Evolutionary conservation across 1,140 invertebrate species (phyloP).

Genomic region (Drosophila lacertosa): DNA sequence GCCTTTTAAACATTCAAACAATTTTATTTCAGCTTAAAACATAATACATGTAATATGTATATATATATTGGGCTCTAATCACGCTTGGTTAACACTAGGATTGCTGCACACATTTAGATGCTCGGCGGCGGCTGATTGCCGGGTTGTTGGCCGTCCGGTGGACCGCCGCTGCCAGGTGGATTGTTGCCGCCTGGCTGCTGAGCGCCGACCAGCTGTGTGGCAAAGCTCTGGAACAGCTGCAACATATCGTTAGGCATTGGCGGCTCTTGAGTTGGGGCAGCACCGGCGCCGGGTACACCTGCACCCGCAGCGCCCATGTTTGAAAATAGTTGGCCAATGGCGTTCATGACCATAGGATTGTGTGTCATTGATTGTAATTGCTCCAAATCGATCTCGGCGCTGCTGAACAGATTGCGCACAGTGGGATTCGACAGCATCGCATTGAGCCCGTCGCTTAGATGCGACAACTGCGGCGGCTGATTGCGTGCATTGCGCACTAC

Average conservation of each 20-base stretch:
- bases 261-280: conserved; percentile 25
- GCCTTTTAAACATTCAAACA: conserved; percentile 60
- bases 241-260: conserved; percentile 72
- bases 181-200: conserved; percentile 31
- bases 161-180: conserved; percentile 25
- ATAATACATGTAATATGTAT: background rate
- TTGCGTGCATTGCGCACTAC: conserved; percentile 89
- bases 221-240: conserved; percentile 71
- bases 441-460: conserved; percentile 65
- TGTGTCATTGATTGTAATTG: conserved; percentile 73
- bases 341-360: conserved; percentile 74
- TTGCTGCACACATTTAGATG: conserved; percentile 41
- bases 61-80: conserved; percentile 1
- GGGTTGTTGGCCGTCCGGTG: conserved; percentile 38
- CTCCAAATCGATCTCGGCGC: conserved; percentile 71
- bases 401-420: conserved; percentile 72
- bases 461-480: conserved; percentile 57
- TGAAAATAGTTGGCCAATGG: conserved; percentile 61
- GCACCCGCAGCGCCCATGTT: conserved; percentile 45
- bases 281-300: conserved; percentile 23
- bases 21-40: conserved; percentile 41
- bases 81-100: conserved; percentile 7
- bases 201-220: conserved; percentile 58
- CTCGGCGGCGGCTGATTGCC: conserved; percentile 66
- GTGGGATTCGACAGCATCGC: conserved; percentile 71